These are phyloP conservation scores for Eurosta solidaginis DNA, from an alignment of 1,140 invertebrate species.

Conservation along the genomic window DNA sequence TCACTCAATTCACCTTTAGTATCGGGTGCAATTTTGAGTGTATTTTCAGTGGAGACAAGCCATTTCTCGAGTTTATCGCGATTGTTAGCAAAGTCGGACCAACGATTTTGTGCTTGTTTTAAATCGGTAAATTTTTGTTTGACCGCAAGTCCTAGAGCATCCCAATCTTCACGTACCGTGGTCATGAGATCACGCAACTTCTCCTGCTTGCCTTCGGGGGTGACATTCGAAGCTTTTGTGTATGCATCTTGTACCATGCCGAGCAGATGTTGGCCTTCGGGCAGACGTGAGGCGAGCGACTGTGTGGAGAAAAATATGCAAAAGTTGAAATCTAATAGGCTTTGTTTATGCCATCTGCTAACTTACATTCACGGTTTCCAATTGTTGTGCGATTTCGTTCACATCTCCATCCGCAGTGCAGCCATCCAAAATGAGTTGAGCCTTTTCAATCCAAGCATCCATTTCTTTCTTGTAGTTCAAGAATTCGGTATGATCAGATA, in stretches of 20 bases:
- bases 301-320: conserved; percentile 43
- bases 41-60: conserved; percentile 70
- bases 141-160: conserved; percentile 79
- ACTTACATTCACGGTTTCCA: conserved; percentile 74
- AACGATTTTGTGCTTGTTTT: conserved; percentile 75
- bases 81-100: conserved; percentile 80
- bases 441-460: conserved; percentile 78
- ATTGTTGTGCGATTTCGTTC: conserved; percentile 77
- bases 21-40: conserved; percentile 67
- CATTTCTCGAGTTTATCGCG: conserved; percentile 72
- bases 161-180: conserved; percentile 78
- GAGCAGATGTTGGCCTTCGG: conserved; percentile 85
- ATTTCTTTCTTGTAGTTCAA: conserved; percentile 81
- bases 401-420: conserved; percentile 82
- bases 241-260: conserved; percentile 80
- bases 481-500: conserved; percentile 88
- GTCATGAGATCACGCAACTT: conserved; percentile 75
- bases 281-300: conserved; percentile 73
- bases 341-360: neutral
- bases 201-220: conserved; percentile 80
- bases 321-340: neutral
- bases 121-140: conserved; percentile 78
- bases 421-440: conserved; percentile 78
- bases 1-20: conserved; percentile 84
- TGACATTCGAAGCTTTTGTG: conserved; percentile 80